Conservation (phyloP, 2,888 invertebrate species). For the Seira sanloemensis region DNA sequence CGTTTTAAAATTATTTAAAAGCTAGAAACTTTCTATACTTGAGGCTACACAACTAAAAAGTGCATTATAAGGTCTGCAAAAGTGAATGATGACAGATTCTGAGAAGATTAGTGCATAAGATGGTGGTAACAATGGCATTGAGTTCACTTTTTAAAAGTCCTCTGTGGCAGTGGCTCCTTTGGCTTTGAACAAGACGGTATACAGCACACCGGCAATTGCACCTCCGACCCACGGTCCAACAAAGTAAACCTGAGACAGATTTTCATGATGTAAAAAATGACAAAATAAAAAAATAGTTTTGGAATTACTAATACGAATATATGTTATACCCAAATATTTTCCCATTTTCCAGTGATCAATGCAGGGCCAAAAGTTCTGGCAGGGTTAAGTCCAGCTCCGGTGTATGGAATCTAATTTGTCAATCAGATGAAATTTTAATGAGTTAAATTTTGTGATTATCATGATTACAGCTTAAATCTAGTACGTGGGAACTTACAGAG, state of each 20-base stretch:
- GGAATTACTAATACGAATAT: neutral
- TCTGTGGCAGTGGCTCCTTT: constrained; percentile 65
- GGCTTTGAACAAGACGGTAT: constrained; percentile 80
- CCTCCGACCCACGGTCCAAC: constrained; percentile 80
- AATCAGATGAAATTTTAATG: constrained; percentile 3
- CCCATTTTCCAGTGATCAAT: constrained; percentile 80
- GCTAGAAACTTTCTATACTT: too few species aligned
- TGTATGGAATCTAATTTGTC: constrained; percentile 78
- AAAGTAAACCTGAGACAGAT: constrained; percentile 80
- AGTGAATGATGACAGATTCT: constrained; percentile 21
- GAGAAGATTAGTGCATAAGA: constrained; percentile 36
- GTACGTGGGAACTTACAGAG: constrained; percentile 81
- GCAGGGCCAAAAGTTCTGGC: constrained; percentile 85
- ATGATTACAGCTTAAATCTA: too few species aligned
- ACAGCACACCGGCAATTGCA: constrained; percentile 79
- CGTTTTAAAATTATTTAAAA: too few species aligned
- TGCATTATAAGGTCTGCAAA: constrained; percentile 23
- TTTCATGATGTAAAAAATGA: neutral
- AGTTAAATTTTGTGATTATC: neutral
- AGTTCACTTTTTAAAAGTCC: constrained; percentile 65
- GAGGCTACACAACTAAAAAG: too few species aligned
- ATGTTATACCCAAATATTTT: constrained; percentile 80
- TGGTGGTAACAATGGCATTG: constrained; percentile 34
- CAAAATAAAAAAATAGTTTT: neutral
- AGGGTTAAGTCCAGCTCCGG: constrained; percentile 83